Evolutionary conservation across 2,888 invertebrate species (phyloP), one percentile per base, ranked within the genome.

Genomic region (Kryphioiulus occultus): DNA sequence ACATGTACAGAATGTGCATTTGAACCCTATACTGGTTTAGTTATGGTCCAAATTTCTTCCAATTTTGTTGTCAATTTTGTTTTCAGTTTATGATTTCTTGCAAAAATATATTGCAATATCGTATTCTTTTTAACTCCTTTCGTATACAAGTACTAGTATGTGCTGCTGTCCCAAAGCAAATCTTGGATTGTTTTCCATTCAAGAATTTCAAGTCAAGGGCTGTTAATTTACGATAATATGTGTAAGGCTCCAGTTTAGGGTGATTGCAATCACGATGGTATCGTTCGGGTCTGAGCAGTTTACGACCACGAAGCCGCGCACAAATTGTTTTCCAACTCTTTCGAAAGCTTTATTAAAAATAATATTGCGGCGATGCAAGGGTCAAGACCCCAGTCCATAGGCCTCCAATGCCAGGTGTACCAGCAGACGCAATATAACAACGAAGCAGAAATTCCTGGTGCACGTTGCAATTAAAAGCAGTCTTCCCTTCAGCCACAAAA

Each of bases 401-500:
- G 22, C 68, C 26, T 68, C 68, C 68, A 22, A 26, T 26, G 68
- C 68, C 68, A 68, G 68, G 68, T 68, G 68, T 68, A 68, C n/a
- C 68, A 26, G 35, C 68, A 68, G 68, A 68, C 68, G 68, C 10
- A 26, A 68, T 68, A 26, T 68, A 68, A 26, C 26, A 68, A 68
- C 68, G 9, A 68, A 68, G 68, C 12, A 26, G 26, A 68, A 68
- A 68, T 68, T 68, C 68, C 26, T 68, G 10, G 22, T 22, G 68
- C 68, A 68, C 68, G 68, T 68, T 68, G 68, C 68, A 68, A 68
- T 68, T 68, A 68, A 68, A 68, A 68, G 68, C 68, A 68, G 68
- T 68, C 68, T 68, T 68, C 68, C 68, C 68, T 68, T 68, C 68
- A 68, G 68, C 68, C 68, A 68, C 68, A 68, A 68, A 26, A 68